These are phyloP conservation scores for Leucania comma DNA, from an alignment of 2,888 invertebrate species.

Conservation along the genomic window DNA sequence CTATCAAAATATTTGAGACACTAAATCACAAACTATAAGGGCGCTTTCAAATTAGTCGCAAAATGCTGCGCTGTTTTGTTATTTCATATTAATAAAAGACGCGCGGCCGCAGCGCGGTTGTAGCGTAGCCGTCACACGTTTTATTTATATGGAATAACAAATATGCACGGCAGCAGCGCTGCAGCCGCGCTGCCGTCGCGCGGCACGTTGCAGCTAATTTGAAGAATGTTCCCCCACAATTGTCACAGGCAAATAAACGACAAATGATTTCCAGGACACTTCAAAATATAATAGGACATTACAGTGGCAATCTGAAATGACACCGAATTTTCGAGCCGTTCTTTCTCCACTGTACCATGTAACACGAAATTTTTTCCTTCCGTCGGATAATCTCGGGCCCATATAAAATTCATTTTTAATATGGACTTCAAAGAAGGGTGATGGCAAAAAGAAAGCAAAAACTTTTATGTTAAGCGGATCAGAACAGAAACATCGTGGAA, in stretches of 20 bases:
- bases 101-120: too few species aligned
- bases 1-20: neutral
- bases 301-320: conserved; percentile 5
- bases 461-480: conserved; percentile 44
- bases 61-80: too few species aligned
- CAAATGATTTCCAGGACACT: neutral
- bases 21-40: neutral
- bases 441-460: conserved; percentile 24
- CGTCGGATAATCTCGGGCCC: conserved; percentile 19
- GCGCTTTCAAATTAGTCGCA: too few species aligned
- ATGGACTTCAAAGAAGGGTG: conserved; percentile 47
- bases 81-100: too few species aligned
- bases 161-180: too few species aligned
- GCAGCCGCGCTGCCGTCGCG: too few species aligned
- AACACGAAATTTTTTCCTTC: conserved; percentile 18
- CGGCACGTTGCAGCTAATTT: too few species aligned
- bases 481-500: conserved; percentile 1
- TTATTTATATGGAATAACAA: too few species aligned
- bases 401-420: conserved; percentile 59
- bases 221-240: neutral
- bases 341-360: conserved; percentile 1
- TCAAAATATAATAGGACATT: neutral
- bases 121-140: too few species aligned
- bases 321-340: conserved; percentile 12
- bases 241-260: neutral